phyloP scores from a whole-genome alignment of 1,140 invertebrate species.

The Nasonia vitripennis region DNA sequence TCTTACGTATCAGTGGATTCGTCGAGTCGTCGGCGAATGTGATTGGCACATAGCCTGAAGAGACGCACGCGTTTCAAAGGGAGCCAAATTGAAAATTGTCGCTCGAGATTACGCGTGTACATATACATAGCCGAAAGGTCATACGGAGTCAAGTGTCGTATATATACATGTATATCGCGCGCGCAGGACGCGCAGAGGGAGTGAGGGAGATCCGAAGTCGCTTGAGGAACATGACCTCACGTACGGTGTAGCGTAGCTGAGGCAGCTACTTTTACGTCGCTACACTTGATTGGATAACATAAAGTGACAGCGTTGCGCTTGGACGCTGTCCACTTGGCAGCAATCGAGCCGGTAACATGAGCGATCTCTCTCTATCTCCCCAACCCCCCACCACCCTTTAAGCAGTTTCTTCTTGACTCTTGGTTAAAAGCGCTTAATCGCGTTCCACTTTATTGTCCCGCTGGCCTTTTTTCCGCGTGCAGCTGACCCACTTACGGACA shows the following conservation, averaged over 20 bases:
- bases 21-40: neutral
- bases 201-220: conserved; percentile 25
- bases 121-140: neutral
- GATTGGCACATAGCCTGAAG: neutral
- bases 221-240: conserved; percentile 54
- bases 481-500: neutral
- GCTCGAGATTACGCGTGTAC: neutral
- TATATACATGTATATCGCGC: conserved; percentile 3
- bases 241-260: conserved; percentile 61
- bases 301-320: conserved; percentile 62
- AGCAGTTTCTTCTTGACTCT: neutral
- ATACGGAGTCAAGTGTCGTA: conserved; percentile 24
- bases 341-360: conserved; percentile 55
- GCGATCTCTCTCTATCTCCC: neutral
- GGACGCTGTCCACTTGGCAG: conserved; percentile 62
- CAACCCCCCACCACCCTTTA: too few species aligned
- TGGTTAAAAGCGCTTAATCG: conserved; percentile 4
- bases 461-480: neutral
- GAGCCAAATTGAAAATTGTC: conserved; percentile 57
- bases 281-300: conserved; percentile 62
- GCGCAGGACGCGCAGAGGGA: neutral
- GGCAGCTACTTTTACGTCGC: conserved; percentile 62
- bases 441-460: conserved; percentile 6
- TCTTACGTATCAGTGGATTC: neutral
- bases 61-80: neutral